Base-by-base conservation (phyloP, 2,888 invertebrate species). In the Phortica okadai region DNA sequence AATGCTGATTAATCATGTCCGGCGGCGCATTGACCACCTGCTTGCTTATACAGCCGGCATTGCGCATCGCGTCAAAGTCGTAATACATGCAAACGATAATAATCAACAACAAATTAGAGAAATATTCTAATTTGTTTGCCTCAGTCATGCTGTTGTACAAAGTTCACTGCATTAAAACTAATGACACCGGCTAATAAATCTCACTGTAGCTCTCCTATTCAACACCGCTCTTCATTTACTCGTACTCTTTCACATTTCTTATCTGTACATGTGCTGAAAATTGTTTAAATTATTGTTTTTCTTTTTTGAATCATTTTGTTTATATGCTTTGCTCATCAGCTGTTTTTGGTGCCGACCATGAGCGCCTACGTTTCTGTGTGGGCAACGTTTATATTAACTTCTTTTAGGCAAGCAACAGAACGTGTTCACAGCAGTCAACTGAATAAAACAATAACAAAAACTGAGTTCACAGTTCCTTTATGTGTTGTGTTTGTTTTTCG, bases 1-100 rank as follows among this genome's bases (percentile, higher is more conserved):
- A 50, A 50, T 50, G 50, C 8, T 14, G 10, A 50, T 50, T 50
- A 50, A 14, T 11, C 14, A 50, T 11, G 50, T 14, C 14, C 50
- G 50, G 8, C 50, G 14, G 50, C 50, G 8, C 14, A 6, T 11
- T 50, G 50, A 2, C 50, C 50, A 50, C 50, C 50, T 50, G 50
- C 14, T 10, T 6, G 7, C 45, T 50, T 6, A 11, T 14, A 11
- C 6, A 6, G 6, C 50, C 50, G 50, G 50, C 50, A 11, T 50
- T 3, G 14, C n/a, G 59, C 59, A n/a, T 14, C 54, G 54, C 50
- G 14, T 11, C 50, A 50, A 50, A 11, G 42, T 66, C 66, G 66
- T 66, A 42, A 66, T 11, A 10, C 66, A 66, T 14, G 66, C 33
- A 66, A 42, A 16, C 42, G 66, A 66, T 66, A 66, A 66, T 5